Percentiles rank a stretch among this genome's conserved stretches.
These are phyloP conservation scores for Drosophila insularis DNA, from an alignment of 1,140 invertebrate species.

Conservation along the genomic window DNA sequence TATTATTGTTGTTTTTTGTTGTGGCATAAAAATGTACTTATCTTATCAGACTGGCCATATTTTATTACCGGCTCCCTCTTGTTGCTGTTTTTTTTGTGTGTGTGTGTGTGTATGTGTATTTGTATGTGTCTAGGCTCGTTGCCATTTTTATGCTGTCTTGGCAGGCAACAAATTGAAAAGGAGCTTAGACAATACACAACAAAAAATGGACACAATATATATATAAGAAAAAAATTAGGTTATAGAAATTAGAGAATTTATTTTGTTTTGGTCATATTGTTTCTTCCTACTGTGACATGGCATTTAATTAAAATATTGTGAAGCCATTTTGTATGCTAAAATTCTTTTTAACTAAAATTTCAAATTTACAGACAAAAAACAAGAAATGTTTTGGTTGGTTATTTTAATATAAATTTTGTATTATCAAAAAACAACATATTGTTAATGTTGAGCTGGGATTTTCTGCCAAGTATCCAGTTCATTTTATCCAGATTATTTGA, in stretches of 20 bases:
- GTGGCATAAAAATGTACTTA: conserved; percentile 50
- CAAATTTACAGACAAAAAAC: too few species aligned
- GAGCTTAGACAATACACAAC: not conserved
- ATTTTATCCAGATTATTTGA: too few species aligned
- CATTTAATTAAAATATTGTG: conserved; percentile 42
- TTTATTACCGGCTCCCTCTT: conserved; percentile 41
- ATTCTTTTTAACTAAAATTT: not conserved
- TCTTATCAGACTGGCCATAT: conserved; percentile 61
- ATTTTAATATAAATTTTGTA: not conserved
- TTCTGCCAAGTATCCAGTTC: too few species aligned
- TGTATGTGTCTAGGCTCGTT: conserved; percentile 22
- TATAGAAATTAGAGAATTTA: conserved; percentile 9
- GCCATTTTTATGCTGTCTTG: conserved; percentile 23
- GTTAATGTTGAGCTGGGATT: too few species aligned
- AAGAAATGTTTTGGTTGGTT: not conserved
- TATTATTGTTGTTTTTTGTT: conserved; percentile 16
- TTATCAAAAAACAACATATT: too few species aligned
- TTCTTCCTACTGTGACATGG: conserved; percentile 29
- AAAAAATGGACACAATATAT: not conserved
- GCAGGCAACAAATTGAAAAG: conserved; percentile 58
- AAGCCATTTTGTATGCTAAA: conserved; percentile 13
- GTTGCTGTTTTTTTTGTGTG: not conserved
- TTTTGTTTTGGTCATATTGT: not conserved
- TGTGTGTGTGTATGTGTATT: conserved; percentile 37
- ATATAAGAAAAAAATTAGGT: conserved; percentile 20